Evolutionary conservation across 2,888 invertebrate genomes (phyloP).

Genomic region (Spialia ferax): DNA sequence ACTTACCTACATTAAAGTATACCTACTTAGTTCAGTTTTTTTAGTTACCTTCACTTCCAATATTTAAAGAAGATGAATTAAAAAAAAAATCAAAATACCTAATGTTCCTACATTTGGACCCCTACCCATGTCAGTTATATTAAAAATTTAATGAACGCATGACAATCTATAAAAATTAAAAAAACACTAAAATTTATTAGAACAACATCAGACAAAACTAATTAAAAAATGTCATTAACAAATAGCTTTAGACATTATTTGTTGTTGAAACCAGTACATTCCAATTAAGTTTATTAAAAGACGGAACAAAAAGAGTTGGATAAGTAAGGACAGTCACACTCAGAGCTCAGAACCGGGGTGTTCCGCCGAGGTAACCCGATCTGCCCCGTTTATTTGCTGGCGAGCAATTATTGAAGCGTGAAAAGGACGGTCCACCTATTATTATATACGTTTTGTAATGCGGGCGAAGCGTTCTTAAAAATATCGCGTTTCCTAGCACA

Average conservation of each 20-base stretch:
- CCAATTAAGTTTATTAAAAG: slow-evolving; percentile 13
- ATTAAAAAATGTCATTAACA: slow-evolving; percentile 4
- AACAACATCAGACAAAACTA: background rate
- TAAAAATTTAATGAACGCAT: too few species aligned
- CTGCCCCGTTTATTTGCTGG: slow-evolving; percentile 83
- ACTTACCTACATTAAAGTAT: too few species aligned
- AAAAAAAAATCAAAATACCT: too few species aligned
- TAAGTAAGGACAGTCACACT: slow-evolving; percentile 57
- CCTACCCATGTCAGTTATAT: too few species aligned
- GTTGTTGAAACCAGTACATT: slow-evolving; percentile 7
- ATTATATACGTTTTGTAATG: slow-evolving; percentile 84
- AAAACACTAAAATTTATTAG: background rate
- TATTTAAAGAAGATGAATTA: too few species aligned
- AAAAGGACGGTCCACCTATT: slow-evolving; percentile 86
- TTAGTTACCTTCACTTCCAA: too few species aligned
- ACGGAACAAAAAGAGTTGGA: slow-evolving; percentile 35
- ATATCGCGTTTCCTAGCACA: slow-evolving; percentile 80
- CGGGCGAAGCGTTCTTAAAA: slow-evolving; percentile 81
- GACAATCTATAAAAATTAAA: too few species aligned
- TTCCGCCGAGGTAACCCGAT: slow-evolving; percentile 73
- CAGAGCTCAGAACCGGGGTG: slow-evolving; percentile 60
- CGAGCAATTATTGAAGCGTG: slow-evolving; percentile 87
- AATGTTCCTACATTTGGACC: too few species aligned
- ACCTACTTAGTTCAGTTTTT: too few species aligned
- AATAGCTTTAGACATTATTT: background rate